Percentiles rank a stretch among this genome's conserved stretches.
phyloP scores from a whole-genome alignment of 2,113 vertebrate genomes.

The Myiagra hebetior region DNA sequence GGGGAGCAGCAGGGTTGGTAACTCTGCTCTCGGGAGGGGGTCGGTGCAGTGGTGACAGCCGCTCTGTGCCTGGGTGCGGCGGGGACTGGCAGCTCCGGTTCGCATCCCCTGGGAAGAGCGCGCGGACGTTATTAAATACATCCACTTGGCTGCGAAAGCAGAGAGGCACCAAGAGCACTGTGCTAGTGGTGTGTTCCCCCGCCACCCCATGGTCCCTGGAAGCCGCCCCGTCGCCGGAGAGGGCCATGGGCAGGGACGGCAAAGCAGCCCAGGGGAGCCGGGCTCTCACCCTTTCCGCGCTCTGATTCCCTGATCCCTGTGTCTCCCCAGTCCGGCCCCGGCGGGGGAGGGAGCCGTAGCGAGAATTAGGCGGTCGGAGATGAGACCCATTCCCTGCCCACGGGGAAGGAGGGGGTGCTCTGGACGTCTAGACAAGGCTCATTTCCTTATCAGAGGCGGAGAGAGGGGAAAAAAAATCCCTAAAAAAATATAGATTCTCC shows the following conservation, averaged over 20 bases:
- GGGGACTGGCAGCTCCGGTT: background rate
- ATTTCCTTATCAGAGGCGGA: slow-evolving; percentile 54
- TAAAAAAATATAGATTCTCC: background rate
- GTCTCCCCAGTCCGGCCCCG: background rate
- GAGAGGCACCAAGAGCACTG: background rate
- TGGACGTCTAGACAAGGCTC: slow-evolving; percentile 68
- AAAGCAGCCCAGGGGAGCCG: background rate
- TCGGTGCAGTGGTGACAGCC: background rate
- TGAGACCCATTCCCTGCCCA: background rate
- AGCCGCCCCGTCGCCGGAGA: background rate
- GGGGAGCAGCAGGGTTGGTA: background rate
- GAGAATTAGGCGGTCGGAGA: background rate
- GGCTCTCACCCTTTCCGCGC: background rate
- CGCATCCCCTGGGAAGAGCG: background rate
- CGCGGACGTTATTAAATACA: background rate
- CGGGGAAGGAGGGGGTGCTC: background rate
- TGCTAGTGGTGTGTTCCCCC: too few relatives aligned
- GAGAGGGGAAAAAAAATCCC: background rate
- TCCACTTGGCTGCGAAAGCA: background rate
- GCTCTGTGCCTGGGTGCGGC: background rate
- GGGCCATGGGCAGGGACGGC: background rate
- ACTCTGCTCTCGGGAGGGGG: background rate
- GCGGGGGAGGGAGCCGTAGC: background rate
- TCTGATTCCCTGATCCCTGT: too few relatives aligned
- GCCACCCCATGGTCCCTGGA: background rate